Base-by-base conservation (phyloP, 2,888 invertebrate species). In the Polydrusus pterygomalis region DNA sequence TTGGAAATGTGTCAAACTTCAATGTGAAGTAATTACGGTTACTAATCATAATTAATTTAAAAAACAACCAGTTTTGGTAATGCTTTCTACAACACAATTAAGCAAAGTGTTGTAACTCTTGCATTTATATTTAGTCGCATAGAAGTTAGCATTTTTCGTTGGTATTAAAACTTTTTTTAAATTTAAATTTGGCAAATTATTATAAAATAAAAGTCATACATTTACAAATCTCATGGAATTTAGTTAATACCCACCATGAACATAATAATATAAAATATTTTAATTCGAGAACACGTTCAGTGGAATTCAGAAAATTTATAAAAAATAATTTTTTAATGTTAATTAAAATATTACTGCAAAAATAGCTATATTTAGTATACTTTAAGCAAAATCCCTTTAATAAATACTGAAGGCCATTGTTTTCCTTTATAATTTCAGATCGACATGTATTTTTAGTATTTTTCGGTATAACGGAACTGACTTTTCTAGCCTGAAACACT, bases 221-320 rank as follows among this genome's bases (percentile, higher is more conserved):
- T 62, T 58, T 34, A 68, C 49, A 68, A 73, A 68, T 60, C 47
- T 67, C 60, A 58, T 56, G 43, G 56, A 64, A 71, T 25, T 68
- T 45, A 20, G 17, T 56, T n/a, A 56, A 79, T 81, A 83, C 82
- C 82, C 81, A 83, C 81, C 81, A 83, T 81, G 25, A 40, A 74
- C 30, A 60, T 62, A 74, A 51, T 34, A 73, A 38, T 72, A 60
- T 51, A 83, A 84, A 82, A 83, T 87, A 87, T 87, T 86, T 86
- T 86, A 87, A 86, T 86, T 86, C 86, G 87, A 88, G 87, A 87
- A 88, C 88, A 87, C 87, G 87, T 87, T 87, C 86, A 86, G 87
- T 87, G 88, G 87, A 87, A 87, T 86, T 87, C 86, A 84, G 84
- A 85, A 85, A 84, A 84, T 84, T 80, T 81, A 83, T 83, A 78